Conservation (phyloP, 2,888 invertebrate genomes). For the Agrochola litura region DNA sequence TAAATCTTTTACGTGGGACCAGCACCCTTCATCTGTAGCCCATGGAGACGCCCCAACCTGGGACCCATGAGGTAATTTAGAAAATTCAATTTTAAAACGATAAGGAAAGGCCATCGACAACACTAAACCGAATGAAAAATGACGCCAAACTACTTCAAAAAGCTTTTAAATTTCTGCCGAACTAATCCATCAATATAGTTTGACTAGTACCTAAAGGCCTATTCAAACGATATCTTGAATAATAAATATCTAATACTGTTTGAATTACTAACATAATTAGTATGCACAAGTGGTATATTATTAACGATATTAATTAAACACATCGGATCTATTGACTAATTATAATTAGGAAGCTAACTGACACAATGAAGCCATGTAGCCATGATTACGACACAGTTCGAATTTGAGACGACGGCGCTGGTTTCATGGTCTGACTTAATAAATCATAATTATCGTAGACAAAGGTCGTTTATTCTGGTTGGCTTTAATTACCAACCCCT, state of each 20-base stretch:
- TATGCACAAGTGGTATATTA: constrained; percentile 28
- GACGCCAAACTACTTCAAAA: background rate
- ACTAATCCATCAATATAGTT: background rate
- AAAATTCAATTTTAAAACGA: background rate
- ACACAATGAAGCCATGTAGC: constrained; percentile 4
- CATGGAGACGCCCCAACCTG: background rate
- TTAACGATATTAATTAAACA: constrained; percentile 40
- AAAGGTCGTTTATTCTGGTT: constrained; percentile 85
- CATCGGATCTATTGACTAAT: constrained; percentile 23
- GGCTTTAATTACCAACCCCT: constrained; percentile 84
- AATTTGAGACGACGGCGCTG: constrained; percentile 43
- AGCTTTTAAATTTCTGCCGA: background rate
- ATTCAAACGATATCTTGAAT: background rate
- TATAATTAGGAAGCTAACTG: constrained; percentile 39
- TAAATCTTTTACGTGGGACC: constrained; percentile 18
- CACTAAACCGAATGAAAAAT: background rate
- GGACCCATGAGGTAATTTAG: constrained; percentile 6
- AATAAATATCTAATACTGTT: constrained; percentile 10
- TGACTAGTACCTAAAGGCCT: background rate
- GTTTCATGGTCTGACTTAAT: constrained; percentile 76
- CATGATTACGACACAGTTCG: constrained; percentile 31
- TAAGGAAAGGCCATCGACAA: background rate
- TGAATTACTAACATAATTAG: constrained; percentile 29
- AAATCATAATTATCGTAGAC: constrained; percentile 85
- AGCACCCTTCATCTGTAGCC: constrained; percentile 23